These are phyloP conservation scores for Timandra comae DNA, from an alignment of 2,888 invertebrate genomes.

Conservation along the genomic window DNA sequence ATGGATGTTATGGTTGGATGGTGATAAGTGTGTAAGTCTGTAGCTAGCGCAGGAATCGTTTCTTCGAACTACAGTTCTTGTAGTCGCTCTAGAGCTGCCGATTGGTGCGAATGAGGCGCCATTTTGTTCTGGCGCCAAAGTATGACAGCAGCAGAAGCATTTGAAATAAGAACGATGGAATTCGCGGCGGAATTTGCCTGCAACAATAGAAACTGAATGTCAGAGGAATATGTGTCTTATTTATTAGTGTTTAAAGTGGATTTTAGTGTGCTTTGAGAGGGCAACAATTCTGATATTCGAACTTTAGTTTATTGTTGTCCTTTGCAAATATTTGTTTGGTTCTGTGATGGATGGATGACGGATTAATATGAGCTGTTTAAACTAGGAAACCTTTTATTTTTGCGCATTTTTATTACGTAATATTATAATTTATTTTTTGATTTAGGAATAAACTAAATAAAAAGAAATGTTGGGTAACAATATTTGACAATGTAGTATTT, in stretches of 20 bases:
- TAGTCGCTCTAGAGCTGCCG: conserved; percentile 57
- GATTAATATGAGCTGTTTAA: too few species aligned
- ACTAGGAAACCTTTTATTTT: too few species aligned
- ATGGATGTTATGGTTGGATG: conserved; percentile 67
- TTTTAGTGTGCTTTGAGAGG: background rate
- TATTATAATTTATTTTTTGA: too few species aligned
- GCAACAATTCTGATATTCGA: background rate
- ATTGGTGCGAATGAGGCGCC: conserved; percentile 65
- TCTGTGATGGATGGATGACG: too few species aligned
- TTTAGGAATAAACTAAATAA: too few species aligned
- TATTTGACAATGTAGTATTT: too few species aligned
- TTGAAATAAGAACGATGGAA: conserved; percentile 83
- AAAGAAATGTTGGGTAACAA: too few species aligned
- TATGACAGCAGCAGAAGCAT: conserved; percentile 70
- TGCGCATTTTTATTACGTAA: too few species aligned
- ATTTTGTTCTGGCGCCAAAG: conserved; percentile 48
- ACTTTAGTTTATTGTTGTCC: background rate
- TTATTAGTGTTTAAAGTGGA: too few species aligned
- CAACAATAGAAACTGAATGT: conserved; percentile 50
- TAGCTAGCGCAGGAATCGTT: conserved; percentile 70
- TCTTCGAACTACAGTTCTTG: conserved; percentile 59
- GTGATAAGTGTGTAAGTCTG: conserved; percentile 62
- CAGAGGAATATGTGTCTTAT: too few species aligned
- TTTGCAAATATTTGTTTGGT: conserved; percentile 6
- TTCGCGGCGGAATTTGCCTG: conserved; percentile 85